A percentile compares a stretch with the other conserved stretches of the same genome.
Evolutionary conservation across 2,113 vertebrate genomes (phyloP).

Genomic region (Muntiacus muntjak): DNA sequence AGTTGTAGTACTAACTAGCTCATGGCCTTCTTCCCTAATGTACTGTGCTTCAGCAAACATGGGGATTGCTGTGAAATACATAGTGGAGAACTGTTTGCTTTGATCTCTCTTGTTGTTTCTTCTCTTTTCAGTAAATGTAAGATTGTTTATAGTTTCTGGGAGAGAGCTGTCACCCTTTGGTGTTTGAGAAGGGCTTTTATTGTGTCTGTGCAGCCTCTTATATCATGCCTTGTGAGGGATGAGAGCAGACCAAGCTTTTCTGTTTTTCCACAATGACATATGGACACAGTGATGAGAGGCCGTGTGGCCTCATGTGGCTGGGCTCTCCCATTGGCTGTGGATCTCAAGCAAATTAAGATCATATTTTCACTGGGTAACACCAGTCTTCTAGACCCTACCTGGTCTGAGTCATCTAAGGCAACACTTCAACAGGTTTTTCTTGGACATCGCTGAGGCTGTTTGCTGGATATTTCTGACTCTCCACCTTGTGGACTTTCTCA

Average conservation of each 20-base stretch:
- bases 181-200: neutral
- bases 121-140: slow-evolving; percentile 18
- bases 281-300: neutral
- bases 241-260: neutral
- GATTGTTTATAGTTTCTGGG: slow-evolving; percentile 24
- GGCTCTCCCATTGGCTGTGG: neutral
- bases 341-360: neutral
- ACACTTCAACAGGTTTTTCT: neutral
- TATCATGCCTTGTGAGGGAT: neutral
- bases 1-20: slow-evolving; percentile 35
- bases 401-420: neutral
- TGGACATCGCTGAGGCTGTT: neutral
- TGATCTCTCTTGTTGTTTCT: slow-evolving; percentile 29
- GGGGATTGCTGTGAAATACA: neutral
- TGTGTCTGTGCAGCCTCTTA: neutral
- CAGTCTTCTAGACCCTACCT: neutral
- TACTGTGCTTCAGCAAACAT: neutral
- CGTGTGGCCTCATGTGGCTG: neutral
- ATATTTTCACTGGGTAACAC: neutral
- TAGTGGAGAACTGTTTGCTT: slow-evolving; percentile 9
- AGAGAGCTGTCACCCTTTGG: neutral
- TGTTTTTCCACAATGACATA: neutral
- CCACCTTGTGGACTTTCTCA: neutral
- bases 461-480: neutral
- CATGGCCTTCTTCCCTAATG: neutral